Evolutionary conservation across 2,888 invertebrate species (phyloP).

Genomic region (Euphydryas editha): DNA sequence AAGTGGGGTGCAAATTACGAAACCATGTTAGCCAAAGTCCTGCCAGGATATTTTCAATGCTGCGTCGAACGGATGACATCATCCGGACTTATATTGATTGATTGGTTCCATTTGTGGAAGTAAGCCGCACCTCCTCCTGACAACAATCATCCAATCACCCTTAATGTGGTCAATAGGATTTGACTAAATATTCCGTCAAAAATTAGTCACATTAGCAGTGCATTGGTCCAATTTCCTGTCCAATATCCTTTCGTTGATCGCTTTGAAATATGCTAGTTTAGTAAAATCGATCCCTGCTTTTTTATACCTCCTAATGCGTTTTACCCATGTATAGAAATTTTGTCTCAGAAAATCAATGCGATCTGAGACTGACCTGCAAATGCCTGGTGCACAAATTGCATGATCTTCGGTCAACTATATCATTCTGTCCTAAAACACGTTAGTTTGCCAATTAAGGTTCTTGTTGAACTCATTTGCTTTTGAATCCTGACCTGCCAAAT

Average conservation of each 20-base stretch:
- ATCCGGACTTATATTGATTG: background rate
- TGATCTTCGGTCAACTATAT: background rate
- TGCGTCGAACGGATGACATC: background rate
- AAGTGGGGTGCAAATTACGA: background rate
- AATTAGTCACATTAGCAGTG: background rate
- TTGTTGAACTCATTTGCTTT: background rate
- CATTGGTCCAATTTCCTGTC: background rate
- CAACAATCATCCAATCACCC: no score
- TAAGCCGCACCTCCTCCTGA: background rate
- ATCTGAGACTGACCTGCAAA: background rate
- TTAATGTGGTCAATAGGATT: background rate
- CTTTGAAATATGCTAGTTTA: conserved; percentile 7
- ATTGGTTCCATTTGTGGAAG: background rate
- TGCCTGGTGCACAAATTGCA: conserved; percentile 5
- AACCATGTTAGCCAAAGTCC: conserved; percentile 7
- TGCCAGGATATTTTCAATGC: conserved; percentile 1
- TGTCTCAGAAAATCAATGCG: no score
- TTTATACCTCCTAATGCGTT: background rate
- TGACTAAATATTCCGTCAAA: conserved; percentile 11
- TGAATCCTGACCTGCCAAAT: background rate
- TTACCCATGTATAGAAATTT: background rate
- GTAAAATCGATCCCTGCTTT: background rate
- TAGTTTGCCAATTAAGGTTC: conserved; percentile 7
- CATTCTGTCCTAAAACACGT: background rate
- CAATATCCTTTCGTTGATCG: conserved; percentile 7